Base-by-base conservation (phyloP, 2,113 vertebrate genomes). In the Cricetomys ansorgei region DNA sequence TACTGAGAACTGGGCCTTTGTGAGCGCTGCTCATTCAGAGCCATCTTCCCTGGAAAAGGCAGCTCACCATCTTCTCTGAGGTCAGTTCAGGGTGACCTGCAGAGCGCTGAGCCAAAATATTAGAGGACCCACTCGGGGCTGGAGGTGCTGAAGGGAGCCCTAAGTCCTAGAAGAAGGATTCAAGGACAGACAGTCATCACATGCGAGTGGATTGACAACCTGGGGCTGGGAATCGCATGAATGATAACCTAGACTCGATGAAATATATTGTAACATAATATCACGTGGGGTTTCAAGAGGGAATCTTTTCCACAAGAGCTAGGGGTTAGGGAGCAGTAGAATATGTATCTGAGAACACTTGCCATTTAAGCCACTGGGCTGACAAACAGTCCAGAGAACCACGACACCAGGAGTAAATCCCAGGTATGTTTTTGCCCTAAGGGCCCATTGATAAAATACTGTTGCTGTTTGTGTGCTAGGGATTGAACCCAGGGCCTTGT, bases 281-380 rank as follows among this genome's bases (percentile, higher is more conserved):
- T 23, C 17, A 40, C 37, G 19, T 37, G 55, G 72, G 12, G 37
- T 57, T 87, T 89, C 65, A 55, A 4, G 5, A 86, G 15, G 69
- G 7, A 34, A 7, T 29, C 3, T 34, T n/a, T 70, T 34, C 50
- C 72, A 93, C 15, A 15, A 17, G 0, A 0, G 21, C 21, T 62
- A 62, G 37, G n/a, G 34, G 70, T 29, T 0, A 40, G 45, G 55
- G 12, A 45, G 3, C 25, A 43, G 40, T 55, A 43, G n/a, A 72
- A 29, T 19, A 25, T 64, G n/a, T 13, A 5, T 45, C 88, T 27
- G 0, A 4, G 43, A 34, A 50, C 43, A 55, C 43, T 16, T 80
- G n/a, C 43, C 19, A 1, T 69, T 75, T 40, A 17, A 2, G 90
- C 29, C 84, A 6, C 23, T 12, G 67, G 17, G 34, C 19, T 5